Evolutionary conservation across 92 coral and sea anemone species (phyloP).

Genomic region (Epizoanthus scotinus): DNA sequence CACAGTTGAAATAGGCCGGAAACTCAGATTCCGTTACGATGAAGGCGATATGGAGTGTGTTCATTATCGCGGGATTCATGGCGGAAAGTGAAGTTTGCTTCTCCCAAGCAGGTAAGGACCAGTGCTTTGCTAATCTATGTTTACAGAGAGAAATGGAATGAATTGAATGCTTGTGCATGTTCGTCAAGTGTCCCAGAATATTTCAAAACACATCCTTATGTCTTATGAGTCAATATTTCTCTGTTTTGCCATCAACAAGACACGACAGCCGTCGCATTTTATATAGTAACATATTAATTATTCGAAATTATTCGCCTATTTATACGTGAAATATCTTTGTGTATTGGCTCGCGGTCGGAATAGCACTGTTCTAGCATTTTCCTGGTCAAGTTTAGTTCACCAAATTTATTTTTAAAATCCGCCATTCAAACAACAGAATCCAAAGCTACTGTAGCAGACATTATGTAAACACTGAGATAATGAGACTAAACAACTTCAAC

Average conservation of each 20-base stretch:
- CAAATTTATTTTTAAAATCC: background rate
- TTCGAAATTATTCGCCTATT: too few relatives aligned
- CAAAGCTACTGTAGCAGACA: too few relatives aligned
- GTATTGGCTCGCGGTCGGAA: background rate
- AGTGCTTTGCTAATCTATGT: background rate
- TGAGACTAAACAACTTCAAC: background rate
- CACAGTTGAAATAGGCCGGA: constrained; percentile 1
- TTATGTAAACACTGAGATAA: constrained; percentile 3
- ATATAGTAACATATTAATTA: too few relatives aligned
- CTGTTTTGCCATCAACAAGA: background rate
- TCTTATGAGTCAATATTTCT: background rate
- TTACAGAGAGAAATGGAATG: constrained; percentile 3
- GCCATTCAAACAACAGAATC: too few relatives aligned
- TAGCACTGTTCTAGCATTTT: constrained; percentile 3
- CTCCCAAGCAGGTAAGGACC: constrained; percentile 31
- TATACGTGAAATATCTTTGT: background rate
- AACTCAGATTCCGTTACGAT: constrained; percentile 33
- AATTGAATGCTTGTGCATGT: background rate
- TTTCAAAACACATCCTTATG: background rate
- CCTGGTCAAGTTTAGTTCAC: background rate
- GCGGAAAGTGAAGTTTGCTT: background rate
- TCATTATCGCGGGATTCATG: constrained; percentile 5
- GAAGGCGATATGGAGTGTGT: constrained; percentile 18
- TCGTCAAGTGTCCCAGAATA: background rate
- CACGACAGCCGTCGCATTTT: too few relatives aligned